phyloP scores from a whole-genome alignment of 2,888 invertebrate genomes.

The Leptarthrus brevirostris region DNA sequence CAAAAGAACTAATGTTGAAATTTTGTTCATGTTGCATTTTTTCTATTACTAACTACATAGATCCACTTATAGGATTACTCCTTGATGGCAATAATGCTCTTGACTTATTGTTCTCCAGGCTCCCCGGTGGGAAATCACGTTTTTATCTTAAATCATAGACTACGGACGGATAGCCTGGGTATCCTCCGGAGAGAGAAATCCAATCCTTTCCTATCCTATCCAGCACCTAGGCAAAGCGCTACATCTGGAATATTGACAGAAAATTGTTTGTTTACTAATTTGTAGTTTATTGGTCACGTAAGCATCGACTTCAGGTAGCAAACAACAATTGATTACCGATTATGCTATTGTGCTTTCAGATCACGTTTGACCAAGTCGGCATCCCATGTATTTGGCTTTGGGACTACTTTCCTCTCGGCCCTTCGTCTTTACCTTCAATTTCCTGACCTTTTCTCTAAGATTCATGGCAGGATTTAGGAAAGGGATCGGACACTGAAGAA shows the following conservation, averaged over 20 bases:
- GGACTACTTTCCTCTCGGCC: neutral
- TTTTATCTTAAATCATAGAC: conserved; percentile 43
- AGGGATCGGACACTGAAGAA: neutral
- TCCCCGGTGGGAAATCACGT: conserved; percentile 25
- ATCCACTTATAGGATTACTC: neutral
- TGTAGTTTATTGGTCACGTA: conserved; percentile 53
- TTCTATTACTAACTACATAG: neutral
- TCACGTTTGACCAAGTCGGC: conserved; percentile 46
- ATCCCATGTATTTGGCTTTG: conserved; percentile 16
- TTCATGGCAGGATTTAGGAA: neutral
- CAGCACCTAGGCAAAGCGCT: neutral
- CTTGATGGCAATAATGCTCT: neutral
- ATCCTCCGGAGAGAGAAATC: neutral
- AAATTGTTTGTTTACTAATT: conserved; percentile 53
- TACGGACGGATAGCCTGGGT: conserved; percentile 5
- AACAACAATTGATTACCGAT: conserved; percentile 53
- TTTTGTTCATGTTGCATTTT: neutral
- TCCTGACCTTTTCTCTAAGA: conserved; percentile 34
- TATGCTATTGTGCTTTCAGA: conserved; percentile 49
- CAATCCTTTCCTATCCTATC: conserved; percentile 4
- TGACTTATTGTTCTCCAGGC: neutral
- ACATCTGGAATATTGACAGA: conserved; percentile 49
- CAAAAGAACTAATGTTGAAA: neutral
- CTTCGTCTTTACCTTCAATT: neutral
- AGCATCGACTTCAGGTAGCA: conserved; percentile 51